phyloP scores from a whole-genome alignment of 2,888 invertebrate genomes.

The Eledona agricola region DNA sequence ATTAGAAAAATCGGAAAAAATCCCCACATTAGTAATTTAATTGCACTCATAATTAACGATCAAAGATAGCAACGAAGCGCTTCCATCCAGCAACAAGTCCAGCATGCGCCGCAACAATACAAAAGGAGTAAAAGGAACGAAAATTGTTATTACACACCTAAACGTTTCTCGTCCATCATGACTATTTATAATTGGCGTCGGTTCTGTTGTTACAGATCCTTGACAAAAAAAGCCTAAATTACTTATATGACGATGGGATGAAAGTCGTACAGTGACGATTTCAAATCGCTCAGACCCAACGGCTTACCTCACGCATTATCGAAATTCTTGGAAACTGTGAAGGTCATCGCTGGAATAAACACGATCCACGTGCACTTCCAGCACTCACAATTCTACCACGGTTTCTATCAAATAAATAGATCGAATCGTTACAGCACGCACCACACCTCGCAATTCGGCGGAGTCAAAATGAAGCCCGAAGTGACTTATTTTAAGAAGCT shows the following conservation, averaged over 20 bases:
- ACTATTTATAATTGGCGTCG: slow-evolving; percentile 46
- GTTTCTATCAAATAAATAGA: background rate
- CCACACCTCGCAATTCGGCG: slow-evolving; percentile 19
- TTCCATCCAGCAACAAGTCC: slow-evolving; percentile 27
- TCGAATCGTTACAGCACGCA: background rate
- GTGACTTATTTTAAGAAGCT: slow-evolving; percentile 58
- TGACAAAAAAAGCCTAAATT: slow-evolving; percentile 41
- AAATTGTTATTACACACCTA: slow-evolving; percentile 56
- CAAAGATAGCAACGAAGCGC: slow-evolving; percentile 27
- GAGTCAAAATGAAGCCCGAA: slow-evolving; percentile 43
- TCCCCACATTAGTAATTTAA: too few species aligned
- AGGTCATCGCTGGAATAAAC: slow-evolving; percentile 40
- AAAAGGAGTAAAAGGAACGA: slow-evolving; percentile 31
- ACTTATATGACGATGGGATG: background rate
- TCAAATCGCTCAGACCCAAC: too few species aligned
- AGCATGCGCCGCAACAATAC: slow-evolving; percentile 39
- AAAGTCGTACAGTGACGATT: too few species aligned
- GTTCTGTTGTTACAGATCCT: slow-evolving; percentile 44
- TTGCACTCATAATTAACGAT: too few species aligned
- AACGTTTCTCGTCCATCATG: slow-evolving; percentile 57
- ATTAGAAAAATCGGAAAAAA: slow-evolving; percentile 7
- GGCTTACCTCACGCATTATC: slow-evolving; percentile 46
- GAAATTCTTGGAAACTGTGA: slow-evolving; percentile 41
- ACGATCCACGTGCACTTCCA: slow-evolving; percentile 26
- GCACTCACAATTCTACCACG: background rate